These are phyloP conservation scores for Frankliniella fusca DNA, from an alignment of 2,888 invertebrate species.

Conservation along the genomic window DNA sequence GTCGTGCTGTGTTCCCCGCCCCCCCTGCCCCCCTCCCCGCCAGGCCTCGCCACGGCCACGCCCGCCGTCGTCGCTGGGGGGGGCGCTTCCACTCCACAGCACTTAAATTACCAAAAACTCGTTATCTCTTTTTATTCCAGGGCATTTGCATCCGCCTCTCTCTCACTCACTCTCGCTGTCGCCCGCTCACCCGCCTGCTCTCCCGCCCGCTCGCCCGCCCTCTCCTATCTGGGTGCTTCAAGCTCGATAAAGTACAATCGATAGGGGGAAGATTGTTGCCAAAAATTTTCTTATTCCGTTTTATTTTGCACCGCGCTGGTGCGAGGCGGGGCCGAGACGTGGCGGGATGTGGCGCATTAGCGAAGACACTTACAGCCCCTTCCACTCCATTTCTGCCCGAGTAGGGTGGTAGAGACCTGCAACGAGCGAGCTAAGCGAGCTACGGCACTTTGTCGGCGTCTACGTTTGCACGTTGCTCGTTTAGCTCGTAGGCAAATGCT, in stretches of 20 bases:
- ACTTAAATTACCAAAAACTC: slow-evolving; percentile 26
- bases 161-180: not conserved
- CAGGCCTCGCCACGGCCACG: not conserved
- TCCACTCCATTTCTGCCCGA: slow-evolving; percentile 24
- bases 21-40: no score
- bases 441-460: no score
- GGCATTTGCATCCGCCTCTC: slow-evolving; percentile 16
- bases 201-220: not conserved
- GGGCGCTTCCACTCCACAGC: slow-evolving; percentile 20
- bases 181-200: not conserved
- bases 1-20: no score
- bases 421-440: no score
- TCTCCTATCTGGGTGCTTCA: slow-evolving; percentile 10
- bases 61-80: not conserved
- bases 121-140: slow-evolving; percentile 26
- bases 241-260: slow-evolving; percentile 26
- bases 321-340: not conserved
- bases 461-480: no score
- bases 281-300: slow-evolving; percentile 20
- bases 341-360: not conserved
- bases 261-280: slow-evolving; percentile 22
- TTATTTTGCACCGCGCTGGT: not conserved
- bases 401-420: slow-evolving; percentile 12
- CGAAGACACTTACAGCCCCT: slow-evolving; percentile 19
- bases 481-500: no score